A percentile compares a stretch with the other conserved stretches of the same genome.
These are phyloP conservation scores for Dicaeum eximium DNA, from an alignment of 2,113 vertebrate species.

Conservation along the genomic window DNA sequence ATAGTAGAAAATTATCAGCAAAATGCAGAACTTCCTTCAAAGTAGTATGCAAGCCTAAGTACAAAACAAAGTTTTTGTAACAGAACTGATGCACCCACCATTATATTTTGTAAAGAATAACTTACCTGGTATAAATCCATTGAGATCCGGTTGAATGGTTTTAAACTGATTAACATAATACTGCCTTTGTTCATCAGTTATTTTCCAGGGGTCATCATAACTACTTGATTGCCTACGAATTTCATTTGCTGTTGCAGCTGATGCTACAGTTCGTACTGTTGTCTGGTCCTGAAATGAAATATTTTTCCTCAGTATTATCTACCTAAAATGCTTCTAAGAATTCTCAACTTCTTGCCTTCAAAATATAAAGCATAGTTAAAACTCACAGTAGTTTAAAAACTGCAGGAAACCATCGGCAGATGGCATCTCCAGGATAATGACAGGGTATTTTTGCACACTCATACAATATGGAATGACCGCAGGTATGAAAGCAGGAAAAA, in stretches of 20 bases:
- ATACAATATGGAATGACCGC: slow-evolving; percentile 61
- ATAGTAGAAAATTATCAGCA: neutral
- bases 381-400: slow-evolving; percentile 35
- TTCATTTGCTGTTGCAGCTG: slow-evolving; percentile 88
- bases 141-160: slow-evolving; percentile 97
- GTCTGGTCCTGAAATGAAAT: slow-evolving; percentile 86
- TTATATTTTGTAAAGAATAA: slow-evolving; percentile 52
- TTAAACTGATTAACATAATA: slow-evolving; percentile 99
- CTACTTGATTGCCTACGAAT: slow-evolving; percentile 96
- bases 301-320: slow-evolving; percentile 77
- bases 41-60: neutral
- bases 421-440: neutral
- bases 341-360: slow-evolving; percentile 59
- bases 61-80: neutral
- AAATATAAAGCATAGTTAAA: slow-evolving; percentile 63
- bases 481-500: slow-evolving; percentile 65
- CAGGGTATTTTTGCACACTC: slow-evolving; percentile 52
- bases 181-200: slow-evolving; percentile 98
- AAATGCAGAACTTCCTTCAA: neutral
- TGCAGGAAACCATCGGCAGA: slow-evolving; percentile 38
- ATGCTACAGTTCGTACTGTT: slow-evolving; percentile 90
- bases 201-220: slow-evolving; percentile 98
- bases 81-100: slow-evolving; percentile 9
- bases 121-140: slow-evolving; percentile 97
- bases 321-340: slow-evolving; percentile 47